Base-by-base conservation (phyloP, 2,888 invertebrate genomes). In the Euzophera pinguis region DNA sequence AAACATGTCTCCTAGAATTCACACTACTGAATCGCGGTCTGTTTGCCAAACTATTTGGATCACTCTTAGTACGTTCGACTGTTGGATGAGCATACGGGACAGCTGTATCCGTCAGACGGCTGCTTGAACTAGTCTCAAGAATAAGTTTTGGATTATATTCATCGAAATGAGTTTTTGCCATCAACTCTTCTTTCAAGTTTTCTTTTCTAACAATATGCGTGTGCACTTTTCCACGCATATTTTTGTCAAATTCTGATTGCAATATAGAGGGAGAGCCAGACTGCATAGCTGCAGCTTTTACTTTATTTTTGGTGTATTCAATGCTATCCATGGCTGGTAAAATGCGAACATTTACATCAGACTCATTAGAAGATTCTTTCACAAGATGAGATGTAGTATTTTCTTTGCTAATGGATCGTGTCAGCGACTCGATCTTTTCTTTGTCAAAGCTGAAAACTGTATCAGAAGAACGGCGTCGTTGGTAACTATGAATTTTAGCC, bases 11-110 rank as follows among this genome's bases (percentile, higher is more conserved):
- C n/a, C 95, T 92, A 2, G 94, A 93, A 69, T 92, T 94, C 3
- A 94, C 94, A 54, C 94, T 94, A 55, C 93, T 94, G 51, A 95
- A 88, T 12, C 95, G 91, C 56, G 94, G 94, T 53, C 95, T 91
- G 64, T 93, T 93, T 0, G 95, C 94, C 50, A 94, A 85, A 32
- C 94, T 94, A 74, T 96, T 96, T 0, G 96, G 96, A 88, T 97
- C 96, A 67, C 96, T 96, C 76, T 96, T 96, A 3, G 96, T 96
- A 58, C 96, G 92, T 75, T 96, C 96, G 0, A 96, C 95, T 0
- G 95, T 94, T 17, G 93, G 92, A 71, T 95, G 95, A 5, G 92
- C 85, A 65, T 93, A 94, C 8, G 89, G 91, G 10, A 91, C 82
- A 4, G 91, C 85, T 6, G 81, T 89, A 62, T 92, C 89, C 9